phyloP scores from a whole-genome alignment of 1,140 invertebrate genomes.

The Archegozetes longisetosus region DNA sequence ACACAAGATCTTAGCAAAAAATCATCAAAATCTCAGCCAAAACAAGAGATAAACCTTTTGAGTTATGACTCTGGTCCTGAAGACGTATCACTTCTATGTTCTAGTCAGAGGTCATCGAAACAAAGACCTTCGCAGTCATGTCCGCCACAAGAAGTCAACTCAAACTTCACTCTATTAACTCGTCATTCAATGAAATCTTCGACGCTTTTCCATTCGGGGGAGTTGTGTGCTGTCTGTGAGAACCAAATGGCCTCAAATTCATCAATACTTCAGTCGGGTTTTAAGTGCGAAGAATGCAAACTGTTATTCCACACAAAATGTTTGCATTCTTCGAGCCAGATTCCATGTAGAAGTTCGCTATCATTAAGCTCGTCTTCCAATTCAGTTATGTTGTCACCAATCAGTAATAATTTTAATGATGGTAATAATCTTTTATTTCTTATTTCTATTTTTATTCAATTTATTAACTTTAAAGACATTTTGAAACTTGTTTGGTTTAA shows the following conservation, averaged over 20 bases:
- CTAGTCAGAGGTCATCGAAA: background rate
- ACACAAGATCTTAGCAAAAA: background rate
- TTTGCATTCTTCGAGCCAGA: slow-evolving; percentile 20
- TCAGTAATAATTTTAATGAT: too few species aligned
- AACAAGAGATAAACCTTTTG: background rate
- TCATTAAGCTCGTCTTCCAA: background rate
- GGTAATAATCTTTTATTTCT: background rate
- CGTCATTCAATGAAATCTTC: slow-evolving; percentile 22
- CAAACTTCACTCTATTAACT: slow-evolving; percentile 17
- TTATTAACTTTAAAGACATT: too few species aligned
- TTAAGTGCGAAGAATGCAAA: slow-evolving; percentile 64
- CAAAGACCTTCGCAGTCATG: slow-evolving; percentile 19
- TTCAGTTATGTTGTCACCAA: slow-evolving; percentile 12
- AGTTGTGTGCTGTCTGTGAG: slow-evolving; percentile 54
- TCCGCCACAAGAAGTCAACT: slow-evolving; percentile 16
- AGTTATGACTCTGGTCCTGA: background rate
- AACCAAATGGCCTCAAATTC: slow-evolving; percentile 45
- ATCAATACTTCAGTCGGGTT: slow-evolving; percentile 37
- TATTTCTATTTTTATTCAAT: background rate
- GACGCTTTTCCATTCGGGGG: slow-evolving; percentile 40
- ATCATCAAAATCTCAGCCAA: background rate
- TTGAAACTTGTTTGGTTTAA: too few species aligned
- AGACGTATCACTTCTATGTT: background rate
- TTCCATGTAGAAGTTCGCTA: slow-evolving; percentile 24
- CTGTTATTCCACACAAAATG: slow-evolving; percentile 71